Evolutionary conservation across 1,140 invertebrate species (phyloP), one percentile per base, ranked within the genome.

Genomic region (Cotesia glomerata): DNA sequence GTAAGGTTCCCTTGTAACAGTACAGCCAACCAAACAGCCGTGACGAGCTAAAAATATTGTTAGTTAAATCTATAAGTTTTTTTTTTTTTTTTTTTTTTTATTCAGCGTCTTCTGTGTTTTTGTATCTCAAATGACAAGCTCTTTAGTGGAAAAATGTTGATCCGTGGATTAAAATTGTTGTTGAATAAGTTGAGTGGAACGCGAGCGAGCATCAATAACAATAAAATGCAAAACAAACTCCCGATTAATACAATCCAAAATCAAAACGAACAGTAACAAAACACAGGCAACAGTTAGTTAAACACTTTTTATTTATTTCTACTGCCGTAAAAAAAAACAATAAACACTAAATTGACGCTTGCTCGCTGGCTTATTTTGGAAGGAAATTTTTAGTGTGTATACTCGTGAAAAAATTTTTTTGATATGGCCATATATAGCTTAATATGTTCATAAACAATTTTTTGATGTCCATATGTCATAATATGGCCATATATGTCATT

Each of bases 1-100:
- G 80, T 83, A 87, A 86, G 86, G 85, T 87, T 87, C 86, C 85
- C 84, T 87, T 87, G 83, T 87, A 86, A 87, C 86, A 87, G 84
- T 87, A 86, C 86, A 87, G 86, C 85, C 85, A 87, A 87, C 84
- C 84, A 87, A 84, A 87, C 83, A 86, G 85, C 86, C 83, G 85
- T 87, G 85, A 85, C 81, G 85, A 87, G 85, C 86, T 87, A 87
- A 86, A 86, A 83, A 86, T 75, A 74, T 77, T 65, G 70, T 66
- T 72, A 72, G 70, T 72, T 65, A 3, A 13, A 11, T 26, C 18
- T 45, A 45, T 59, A 35, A 58, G 3, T 69, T 9, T 14, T 62
- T 34, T 51, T 70, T 13, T 64, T 35, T 32, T 14, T 36, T 45
- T 63, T 58, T 51, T 49, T 49, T 14, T 54, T 66, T 49, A 59